Conservation (phyloP, 2,113 vertebrate species). For the Myiagra hebetior region DNA sequence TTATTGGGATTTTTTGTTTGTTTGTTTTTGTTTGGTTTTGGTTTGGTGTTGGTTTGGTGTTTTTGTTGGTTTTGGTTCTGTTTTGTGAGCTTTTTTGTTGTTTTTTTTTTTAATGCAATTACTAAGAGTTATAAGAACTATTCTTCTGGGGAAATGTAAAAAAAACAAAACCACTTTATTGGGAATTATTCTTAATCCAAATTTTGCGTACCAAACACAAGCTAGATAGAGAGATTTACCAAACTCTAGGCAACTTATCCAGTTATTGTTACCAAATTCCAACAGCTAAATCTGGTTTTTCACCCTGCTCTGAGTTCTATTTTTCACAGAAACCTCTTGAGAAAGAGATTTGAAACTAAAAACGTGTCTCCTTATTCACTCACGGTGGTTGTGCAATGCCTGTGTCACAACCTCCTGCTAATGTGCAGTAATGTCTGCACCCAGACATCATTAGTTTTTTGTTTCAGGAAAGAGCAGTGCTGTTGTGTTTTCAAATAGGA, state of each 20-base stretch:
- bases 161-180: accelerated
- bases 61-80: background rate
- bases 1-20: accelerated
- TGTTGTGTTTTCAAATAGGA: background rate
- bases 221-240: background rate
- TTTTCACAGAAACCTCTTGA: background rate
- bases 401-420: background rate
- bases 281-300: background rate
- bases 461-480: background rate
- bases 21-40: background rate
- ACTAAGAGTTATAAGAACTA: background rate
- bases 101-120: background rate
- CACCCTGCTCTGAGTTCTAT: accelerated
- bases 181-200: background rate
- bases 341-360: background rate
- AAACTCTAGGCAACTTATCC: background rate
- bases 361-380: background rate
- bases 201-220: background rate
- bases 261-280: background rate
- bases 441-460: background rate
- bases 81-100: background rate
- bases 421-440: background rate
- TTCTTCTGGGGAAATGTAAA: background rate
- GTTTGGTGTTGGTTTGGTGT: background rate
- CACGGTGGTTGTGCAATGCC: background rate